Evolutionary conservation across 2,888 invertebrate genomes (phyloP).

Genomic region (Sisyra nigra): DNA sequence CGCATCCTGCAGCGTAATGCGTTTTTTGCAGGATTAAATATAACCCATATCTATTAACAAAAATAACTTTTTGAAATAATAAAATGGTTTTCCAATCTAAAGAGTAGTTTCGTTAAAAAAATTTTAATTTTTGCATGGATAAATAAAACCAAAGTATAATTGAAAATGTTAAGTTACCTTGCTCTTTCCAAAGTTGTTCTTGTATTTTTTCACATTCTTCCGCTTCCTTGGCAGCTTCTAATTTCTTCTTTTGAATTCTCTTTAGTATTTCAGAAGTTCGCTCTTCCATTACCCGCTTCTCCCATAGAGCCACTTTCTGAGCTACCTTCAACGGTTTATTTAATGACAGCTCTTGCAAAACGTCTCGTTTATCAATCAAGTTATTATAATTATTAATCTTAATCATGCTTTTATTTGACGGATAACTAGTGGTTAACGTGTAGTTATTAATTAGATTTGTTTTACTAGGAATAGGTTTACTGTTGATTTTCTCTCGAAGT

Average conservation of each 20-base stretch:
- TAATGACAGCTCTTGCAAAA: constrained; percentile 28
- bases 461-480: constrained; percentile 12
- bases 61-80: too few relatives aligned
- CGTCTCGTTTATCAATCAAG: constrained; percentile 21
- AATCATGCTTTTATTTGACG: neutral
- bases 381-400: constrained; percentile 19
- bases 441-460: constrained; percentile 19
- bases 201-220: constrained; percentile 40
- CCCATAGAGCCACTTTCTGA: constrained; percentile 48
- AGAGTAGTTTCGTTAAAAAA: too few relatives aligned
- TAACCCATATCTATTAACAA: too few relatives aligned
- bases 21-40: too few relatives aligned
- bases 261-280: constrained; percentile 45
- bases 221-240: constrained; percentile 36
- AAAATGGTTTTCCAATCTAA: too few relatives aligned
- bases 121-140: too few relatives aligned
- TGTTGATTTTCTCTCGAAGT: constrained; percentile 34
- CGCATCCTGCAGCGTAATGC: too few relatives aligned
- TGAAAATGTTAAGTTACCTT: constrained; percentile 28
- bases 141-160: neutral
- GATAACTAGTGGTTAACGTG: constrained; percentile 17
- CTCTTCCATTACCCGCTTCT: constrained; percentile 46
- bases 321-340: constrained; percentile 35
- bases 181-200: constrained; percentile 46
- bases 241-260: constrained; percentile 38